Conservation (phyloP, 2,113 vertebrate species). For the Amblyopsis rosae region DNA sequence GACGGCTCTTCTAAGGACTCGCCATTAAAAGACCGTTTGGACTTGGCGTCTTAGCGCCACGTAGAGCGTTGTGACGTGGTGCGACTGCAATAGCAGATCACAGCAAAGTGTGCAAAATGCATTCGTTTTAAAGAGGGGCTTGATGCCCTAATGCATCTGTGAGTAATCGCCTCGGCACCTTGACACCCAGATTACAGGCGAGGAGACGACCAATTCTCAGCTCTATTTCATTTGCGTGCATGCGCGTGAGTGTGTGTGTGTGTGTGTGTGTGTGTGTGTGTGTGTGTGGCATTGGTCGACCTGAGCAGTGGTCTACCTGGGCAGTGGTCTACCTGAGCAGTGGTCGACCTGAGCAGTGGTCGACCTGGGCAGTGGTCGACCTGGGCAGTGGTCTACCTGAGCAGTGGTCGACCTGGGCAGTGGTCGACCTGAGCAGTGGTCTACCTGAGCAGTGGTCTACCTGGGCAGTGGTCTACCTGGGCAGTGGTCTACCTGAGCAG, state of each 20-base stretch:
- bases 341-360: too few species aligned
- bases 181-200: not conserved
- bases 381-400: not conserved
- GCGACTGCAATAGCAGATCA: conserved; percentile 12
- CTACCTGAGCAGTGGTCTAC: conserved; percentile 51
- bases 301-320: too few species aligned
- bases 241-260: too few species aligned
- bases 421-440: conserved; percentile 31
- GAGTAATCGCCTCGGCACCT: conserved; percentile 11
- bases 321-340: too few species aligned
- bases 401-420: not conserved
- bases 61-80: not conserved
- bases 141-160: not conserved
- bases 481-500: not conserved
- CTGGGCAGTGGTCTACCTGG: not conserved
- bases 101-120: conserved; percentile 23
- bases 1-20: conserved; percentile 11
- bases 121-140: conserved; percentile 17
- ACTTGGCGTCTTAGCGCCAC: conserved; percentile 10
- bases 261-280: too few species aligned
- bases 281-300: too few species aligned
- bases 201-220: conserved; percentile 2
- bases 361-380: too few species aligned
- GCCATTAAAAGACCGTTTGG: conserved; percentile 33
- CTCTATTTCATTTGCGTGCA: conserved; percentile 25